Base-by-base conservation (phyloP, 2,113 vertebrate species). In the Empidonax alnorum region DNA sequence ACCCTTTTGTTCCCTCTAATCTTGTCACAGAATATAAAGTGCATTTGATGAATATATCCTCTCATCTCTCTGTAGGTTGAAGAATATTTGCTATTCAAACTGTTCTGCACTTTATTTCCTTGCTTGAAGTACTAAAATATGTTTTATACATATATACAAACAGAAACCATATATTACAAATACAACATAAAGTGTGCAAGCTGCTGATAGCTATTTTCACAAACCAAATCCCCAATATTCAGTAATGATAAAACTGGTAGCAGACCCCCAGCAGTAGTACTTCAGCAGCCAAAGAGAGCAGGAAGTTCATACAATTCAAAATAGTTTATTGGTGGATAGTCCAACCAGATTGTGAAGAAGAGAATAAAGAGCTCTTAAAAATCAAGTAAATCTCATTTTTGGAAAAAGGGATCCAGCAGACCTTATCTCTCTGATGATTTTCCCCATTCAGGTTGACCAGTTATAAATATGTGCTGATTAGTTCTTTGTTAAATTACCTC, bases 41-140 rank as follows among this genome's bases (percentile, higher is more conserved):
- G 22, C 7, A 10, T 76, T 84, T 97, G 88, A 96, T 68, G 39
- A 79, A 73, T 79, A 55, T 11, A 31, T 14, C 31, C 42, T 92
- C 33, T 35, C 21, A 55, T 68, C 52, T 80, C 50, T 87, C 49
- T 85, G 62, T 88, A 83, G 73, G 78, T 67, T 92, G 92, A 89
- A 83, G 73, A 95, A 59, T 41, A 73, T 85, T 93, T 95, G 74
- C 58, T 81, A 41, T 72, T 90, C 87, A 85, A 85, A 75, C 33
- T 91, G 55, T 92, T 76, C 33, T 67, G 39, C 19, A 33, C 15
- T 91, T 79, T 62, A 49, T 65, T 83, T 92, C 39, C 18, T 89
- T 82, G 47, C 23, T 56, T 85, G 25, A 85, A 86, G 27, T 14
- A 80, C n/a, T 52, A 73, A 87, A 87, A 73, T 80, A 63, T 27